phyloP scores from a whole-genome alignment of 2,888 invertebrate species.

The Adelphocoris suturalis region DNA sequence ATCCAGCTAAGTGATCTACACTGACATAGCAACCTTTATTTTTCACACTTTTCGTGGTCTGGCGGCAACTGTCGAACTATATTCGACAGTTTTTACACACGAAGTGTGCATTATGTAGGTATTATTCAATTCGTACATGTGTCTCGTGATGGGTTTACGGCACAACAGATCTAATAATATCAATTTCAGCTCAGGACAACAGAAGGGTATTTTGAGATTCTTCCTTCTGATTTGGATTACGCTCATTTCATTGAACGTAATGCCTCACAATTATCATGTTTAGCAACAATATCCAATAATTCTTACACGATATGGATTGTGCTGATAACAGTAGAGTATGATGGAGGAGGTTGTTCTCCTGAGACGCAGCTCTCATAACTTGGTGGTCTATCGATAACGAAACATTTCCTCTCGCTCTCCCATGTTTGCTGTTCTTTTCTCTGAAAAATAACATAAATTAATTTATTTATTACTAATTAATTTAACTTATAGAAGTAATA shows the following conservation, averaged over 20 bases:
- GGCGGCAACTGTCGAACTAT: no score
- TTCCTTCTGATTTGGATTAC: neutral
- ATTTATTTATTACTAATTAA: no score
- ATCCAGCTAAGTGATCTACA: no score
- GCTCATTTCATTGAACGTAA: neutral
- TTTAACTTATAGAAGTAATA: neutral
- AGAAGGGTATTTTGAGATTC: neutral
- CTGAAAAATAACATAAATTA: slow-evolving; percentile 36
- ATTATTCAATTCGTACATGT: no score
- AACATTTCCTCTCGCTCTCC: slow-evolving; percentile 27
- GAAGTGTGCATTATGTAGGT: no score
- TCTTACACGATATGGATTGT: slow-evolving; percentile 57
- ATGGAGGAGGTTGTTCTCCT: slow-evolving; percentile 52
- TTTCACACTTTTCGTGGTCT: no score
- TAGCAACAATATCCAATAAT: neutral
- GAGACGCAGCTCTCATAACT: slow-evolving; percentile 60
- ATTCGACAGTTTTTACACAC: no score
- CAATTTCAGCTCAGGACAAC: neutral
- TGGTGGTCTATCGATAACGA: slow-evolving; percentile 60
- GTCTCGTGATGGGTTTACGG: no score
- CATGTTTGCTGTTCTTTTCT: slow-evolving; percentile 56
- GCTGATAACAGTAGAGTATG: slow-evolving; percentile 56
- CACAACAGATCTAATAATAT: no score
- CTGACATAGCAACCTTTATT: no score
- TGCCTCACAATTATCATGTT: neutral